A percentile compares a stretch with the other conserved stretches of the same genome.
Evolutionary conservation across 2,113 vertebrate genomes (phyloP).

Genomic region (Lepus europaeus): DNA sequence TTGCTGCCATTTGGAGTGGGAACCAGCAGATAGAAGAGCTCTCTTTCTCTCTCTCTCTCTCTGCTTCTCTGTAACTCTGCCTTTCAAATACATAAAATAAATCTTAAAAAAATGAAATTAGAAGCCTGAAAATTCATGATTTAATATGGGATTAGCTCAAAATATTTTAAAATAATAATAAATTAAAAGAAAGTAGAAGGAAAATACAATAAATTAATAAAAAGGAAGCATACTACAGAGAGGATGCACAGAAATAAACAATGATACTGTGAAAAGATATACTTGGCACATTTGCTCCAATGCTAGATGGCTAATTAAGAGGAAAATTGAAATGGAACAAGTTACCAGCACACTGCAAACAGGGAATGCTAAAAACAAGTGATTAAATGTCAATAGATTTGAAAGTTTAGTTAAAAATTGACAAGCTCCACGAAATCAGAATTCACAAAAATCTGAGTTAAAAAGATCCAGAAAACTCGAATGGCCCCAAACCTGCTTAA

Average conservation of each 20-base stretch:
- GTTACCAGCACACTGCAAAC: background rate
- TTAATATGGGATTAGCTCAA: background rate
- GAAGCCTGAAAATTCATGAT: background rate
- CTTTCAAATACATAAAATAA: too few relatives aligned
- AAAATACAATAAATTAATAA: background rate
- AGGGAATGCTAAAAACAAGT: background rate
- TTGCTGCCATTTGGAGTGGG: too few relatives aligned
- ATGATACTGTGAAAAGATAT: background rate
- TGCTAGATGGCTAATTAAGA: background rate
- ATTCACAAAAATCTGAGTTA: background rate
- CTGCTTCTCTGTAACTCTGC: too few relatives aligned
- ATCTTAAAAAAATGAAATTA: background rate
- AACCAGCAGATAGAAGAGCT: too few relatives aligned
- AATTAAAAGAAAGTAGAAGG: conserved; percentile 12
- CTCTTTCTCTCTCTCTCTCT: too few relatives aligned
- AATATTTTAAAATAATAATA: background rate
- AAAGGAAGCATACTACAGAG: background rate
- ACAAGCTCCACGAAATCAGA: background rate
- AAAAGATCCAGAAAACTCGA: background rate
- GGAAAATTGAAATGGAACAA: background rate
- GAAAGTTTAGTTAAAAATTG: background rate
- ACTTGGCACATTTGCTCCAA: background rate
- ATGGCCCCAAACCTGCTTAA: background rate
- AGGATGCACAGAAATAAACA: background rate
- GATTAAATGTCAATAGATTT: background rate